These are phyloP conservation scores for Hydrolagus affinis DNA, from an alignment of 2,113 vertebrate genomes.

Conservation along the genomic window DNA sequence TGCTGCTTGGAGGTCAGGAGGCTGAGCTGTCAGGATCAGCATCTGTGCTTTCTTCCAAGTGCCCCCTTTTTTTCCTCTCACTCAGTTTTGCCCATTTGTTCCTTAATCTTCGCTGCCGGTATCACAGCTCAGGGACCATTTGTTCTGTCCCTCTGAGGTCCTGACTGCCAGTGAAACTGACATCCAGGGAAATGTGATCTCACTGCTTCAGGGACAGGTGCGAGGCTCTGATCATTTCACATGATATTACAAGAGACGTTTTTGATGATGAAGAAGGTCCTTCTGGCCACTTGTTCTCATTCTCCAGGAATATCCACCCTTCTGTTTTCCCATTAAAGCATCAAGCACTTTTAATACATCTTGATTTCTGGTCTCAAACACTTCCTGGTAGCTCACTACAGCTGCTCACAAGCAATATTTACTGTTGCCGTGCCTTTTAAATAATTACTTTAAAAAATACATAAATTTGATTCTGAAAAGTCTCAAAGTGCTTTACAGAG, in stretches of 20 bases:
- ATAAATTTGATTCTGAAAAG: too few relatives aligned
- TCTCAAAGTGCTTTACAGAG: too few relatives aligned
- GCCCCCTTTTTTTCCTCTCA: background rate
- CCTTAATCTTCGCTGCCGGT: constrained; percentile 16
- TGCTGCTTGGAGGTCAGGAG: constrained; percentile 48
- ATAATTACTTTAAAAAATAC: too few relatives aligned
- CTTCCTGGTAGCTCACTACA: too few relatives aligned
- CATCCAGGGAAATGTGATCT: background rate
- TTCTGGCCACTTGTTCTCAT: too few relatives aligned
- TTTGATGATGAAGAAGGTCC: too few relatives aligned
- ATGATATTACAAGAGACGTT: background rate
- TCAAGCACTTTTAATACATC: too few relatives aligned
- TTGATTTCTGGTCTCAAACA: too few relatives aligned
- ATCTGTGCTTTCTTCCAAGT: constrained; percentile 20
- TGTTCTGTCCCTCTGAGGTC: constrained; percentile 2
- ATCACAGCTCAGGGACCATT: background rate
- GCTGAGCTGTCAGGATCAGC: constrained; percentile 35
- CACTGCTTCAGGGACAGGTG: constrained; percentile 17
- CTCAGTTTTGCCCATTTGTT: background rate
- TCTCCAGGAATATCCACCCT: too few relatives aligned
- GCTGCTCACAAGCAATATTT: too few relatives aligned
- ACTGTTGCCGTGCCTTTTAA: too few relatives aligned
- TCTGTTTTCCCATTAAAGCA: too few relatives aligned
- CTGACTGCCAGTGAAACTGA: constrained; percentile 17
- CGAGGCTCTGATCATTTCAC: background rate